Conservation (phyloP, 2,797 vertebrate genomes). For the Eulemur coronatus region DNA sequence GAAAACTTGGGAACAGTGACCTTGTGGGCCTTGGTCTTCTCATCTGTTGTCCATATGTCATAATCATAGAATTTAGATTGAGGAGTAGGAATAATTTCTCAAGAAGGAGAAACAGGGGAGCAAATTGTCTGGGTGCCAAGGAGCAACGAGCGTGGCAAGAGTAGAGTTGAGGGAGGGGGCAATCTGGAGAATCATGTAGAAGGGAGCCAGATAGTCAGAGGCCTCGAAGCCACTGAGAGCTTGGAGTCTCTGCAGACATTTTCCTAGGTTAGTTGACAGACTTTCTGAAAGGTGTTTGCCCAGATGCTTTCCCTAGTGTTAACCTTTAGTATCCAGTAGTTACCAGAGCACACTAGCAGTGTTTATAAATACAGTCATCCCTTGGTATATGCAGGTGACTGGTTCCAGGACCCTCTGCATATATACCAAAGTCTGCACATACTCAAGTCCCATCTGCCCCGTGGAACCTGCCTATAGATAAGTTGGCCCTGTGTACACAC, state of each 20-base stretch:
- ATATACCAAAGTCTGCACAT: background rate
- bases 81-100: background rate
- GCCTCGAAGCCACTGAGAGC: background rate
- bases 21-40: background rate
- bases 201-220: background rate
- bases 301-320: background rate
- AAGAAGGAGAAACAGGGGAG: background rate
- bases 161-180: background rate
- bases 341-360: slow-evolving; percentile 31
- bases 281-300: background rate
- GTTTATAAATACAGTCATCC: background rate
- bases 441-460: background rate
- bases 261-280: background rate
- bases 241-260: background rate
- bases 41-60: background rate
- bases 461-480: background rate
- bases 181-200: background rate
- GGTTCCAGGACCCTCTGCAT: background rate
- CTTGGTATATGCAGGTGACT: background rate
- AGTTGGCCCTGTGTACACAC: background rate
- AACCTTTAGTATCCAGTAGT: slow-evolving; percentile 45
- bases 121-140: background rate
- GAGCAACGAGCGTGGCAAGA: background rate
- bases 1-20: background rate
- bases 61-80: background rate